A percentile compares a stretch with the other conserved stretches of the same genome.
phyloP scores from a whole-genome alignment of 2,888 invertebrate species.

The Tetragonisca angustula region DNA sequence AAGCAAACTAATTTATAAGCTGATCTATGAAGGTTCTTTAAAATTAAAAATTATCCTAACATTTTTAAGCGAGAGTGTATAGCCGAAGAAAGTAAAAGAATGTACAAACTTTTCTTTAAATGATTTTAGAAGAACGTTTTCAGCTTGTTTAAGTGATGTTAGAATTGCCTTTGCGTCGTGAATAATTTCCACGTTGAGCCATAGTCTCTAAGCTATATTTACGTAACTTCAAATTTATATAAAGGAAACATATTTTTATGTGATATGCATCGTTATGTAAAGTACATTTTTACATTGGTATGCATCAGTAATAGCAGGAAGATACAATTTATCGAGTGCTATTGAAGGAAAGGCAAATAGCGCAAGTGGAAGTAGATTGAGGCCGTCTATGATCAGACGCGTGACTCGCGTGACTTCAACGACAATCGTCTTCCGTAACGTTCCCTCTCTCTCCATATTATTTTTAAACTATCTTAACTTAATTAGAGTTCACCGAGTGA shows the following conservation, averaged over 20 bases:
- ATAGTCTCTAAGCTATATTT: background rate
- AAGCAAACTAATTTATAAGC: no score
- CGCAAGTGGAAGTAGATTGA: background rate
- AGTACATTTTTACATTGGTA: background rate
- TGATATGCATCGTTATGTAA: background rate
- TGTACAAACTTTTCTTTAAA: background rate
- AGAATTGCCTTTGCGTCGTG: background rate
- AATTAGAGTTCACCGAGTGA: background rate
- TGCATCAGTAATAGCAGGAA: background rate
- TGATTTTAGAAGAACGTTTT: background rate
- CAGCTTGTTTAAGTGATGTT: background rate
- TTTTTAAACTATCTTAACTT: background rate
- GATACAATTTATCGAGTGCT: background rate
- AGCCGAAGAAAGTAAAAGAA: background rate
- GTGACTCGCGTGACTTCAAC: background rate
- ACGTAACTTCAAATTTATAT: background rate
- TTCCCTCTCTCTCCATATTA: background rate
- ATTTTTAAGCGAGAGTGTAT: background rate
- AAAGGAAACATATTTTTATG: background rate
- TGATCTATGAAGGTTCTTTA: no score
- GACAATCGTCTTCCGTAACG: background rate
- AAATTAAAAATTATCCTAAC: no score
- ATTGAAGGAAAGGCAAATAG: no score
- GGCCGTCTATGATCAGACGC: constrained; percentile 1
- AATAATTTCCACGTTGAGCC: background rate